These are phyloP conservation scores for Pentamera pediparva DNA, from an alignment of 53 echinoderm and acorn worm genomes.

Conservation along the genomic window DNA sequence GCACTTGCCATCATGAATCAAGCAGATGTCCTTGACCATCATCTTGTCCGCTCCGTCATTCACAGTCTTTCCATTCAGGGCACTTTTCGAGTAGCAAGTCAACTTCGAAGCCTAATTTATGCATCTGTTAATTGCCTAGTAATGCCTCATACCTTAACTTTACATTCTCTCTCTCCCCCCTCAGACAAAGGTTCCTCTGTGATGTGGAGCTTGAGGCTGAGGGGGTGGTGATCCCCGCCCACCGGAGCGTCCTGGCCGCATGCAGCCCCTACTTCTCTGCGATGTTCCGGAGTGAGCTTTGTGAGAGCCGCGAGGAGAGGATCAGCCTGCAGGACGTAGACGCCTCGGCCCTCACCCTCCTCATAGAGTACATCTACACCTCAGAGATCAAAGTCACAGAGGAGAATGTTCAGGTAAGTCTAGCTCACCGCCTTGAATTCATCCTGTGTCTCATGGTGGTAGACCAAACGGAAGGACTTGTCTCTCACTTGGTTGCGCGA, in stretches of 20 bases:
- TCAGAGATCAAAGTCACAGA: constrained; percentile 98
- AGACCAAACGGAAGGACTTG: no score
- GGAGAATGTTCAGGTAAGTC: constrained; percentile 91
- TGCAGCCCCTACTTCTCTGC: constrained; percentile 98
- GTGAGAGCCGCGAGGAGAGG: constrained; percentile 88
- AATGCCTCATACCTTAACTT: not conserved
- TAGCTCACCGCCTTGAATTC: no score
- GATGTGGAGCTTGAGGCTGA: constrained; percentile 93
- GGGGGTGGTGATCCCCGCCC: constrained; percentile 89
- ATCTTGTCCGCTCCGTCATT: not conserved
- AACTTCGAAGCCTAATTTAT: no score
- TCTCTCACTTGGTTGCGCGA: no score
- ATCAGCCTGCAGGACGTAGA: constrained; percentile 93
- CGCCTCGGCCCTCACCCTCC: constrained; percentile 68
- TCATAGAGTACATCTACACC: constrained; percentile 96
- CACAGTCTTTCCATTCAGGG: not conserved
- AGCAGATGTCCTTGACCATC: not conserved
- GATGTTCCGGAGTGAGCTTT: constrained; percentile 95
- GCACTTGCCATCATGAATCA: not conserved
- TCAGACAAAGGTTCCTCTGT: constrained; percentile 85
- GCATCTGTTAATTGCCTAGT: not conserved
- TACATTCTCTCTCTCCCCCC: not conserved
- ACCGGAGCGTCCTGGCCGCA: constrained; percentile 87
- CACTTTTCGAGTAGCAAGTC: not conserved
- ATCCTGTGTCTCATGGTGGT: no score